Percentiles rank a stretch among this genome's conserved stretches.
Conservation (phyloP, 2,113 vertebrate species). For the Sphyrna mokarran region DNA sequence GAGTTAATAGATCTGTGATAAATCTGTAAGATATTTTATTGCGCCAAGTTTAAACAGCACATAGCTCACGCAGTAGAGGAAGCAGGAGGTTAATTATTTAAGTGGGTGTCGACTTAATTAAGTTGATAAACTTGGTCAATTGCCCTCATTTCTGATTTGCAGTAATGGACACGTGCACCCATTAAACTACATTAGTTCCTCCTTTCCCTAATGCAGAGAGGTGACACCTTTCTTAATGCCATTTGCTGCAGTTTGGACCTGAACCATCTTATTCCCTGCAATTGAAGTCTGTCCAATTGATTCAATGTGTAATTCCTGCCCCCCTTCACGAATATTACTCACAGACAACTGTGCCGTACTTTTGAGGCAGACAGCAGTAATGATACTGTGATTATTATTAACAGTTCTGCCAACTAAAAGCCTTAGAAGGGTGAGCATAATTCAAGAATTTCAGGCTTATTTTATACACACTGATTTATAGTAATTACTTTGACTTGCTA, state of each 20-base stretch:
- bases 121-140: constrained; percentile 35
- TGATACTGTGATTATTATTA: constrained; percentile 30
- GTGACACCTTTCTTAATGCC: background rate
- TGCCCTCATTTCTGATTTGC: background rate
- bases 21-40: background rate
- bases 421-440: background rate
- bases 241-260: background rate
- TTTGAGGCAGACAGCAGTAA: background rate
- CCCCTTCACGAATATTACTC: background rate
- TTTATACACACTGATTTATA: constrained; percentile 25
- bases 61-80: background rate
- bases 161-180: background rate
- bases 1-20: constrained; percentile 29
- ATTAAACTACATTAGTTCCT: constrained; percentile 32
- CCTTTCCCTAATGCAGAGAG: background rate
- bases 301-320: constrained; percentile 10
- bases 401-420: constrained; percentile 14
- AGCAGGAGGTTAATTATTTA: constrained; percentile 33
- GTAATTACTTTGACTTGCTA: constrained; percentile 14
- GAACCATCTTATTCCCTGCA: background rate
- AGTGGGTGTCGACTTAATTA: constrained; percentile 36
- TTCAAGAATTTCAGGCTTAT: constrained; percentile 30
- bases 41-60: background rate
- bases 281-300: constrained; percentile 20
- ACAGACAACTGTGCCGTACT: background rate